Percentiles rank a stretch among this genome's conserved stretches.
Conservation (phyloP, 2,113 vertebrate genomes). For the Aldabrachelys gigantea region DNA sequence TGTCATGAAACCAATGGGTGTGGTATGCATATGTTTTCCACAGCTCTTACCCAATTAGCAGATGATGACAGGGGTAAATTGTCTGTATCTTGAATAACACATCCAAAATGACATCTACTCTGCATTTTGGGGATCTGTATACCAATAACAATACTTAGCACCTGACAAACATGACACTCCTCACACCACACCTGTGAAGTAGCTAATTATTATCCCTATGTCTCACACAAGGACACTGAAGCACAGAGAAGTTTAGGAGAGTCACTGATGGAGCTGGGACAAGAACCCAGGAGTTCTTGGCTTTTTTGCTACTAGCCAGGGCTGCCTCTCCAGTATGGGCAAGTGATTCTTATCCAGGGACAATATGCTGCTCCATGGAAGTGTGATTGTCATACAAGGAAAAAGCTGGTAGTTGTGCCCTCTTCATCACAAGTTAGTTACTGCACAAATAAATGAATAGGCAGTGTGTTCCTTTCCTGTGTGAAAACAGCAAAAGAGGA, state of each 20-base stretch:
- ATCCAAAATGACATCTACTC: not conserved
- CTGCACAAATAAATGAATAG: not conserved
- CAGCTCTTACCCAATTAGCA: not conserved
- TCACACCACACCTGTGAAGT: not conserved
- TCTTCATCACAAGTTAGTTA: not conserved
- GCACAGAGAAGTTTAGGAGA: not conserved
- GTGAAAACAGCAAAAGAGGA: not conserved
- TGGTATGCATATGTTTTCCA: not conserved
- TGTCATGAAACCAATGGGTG: not conserved
- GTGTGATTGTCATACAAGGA: not conserved
- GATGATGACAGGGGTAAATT: not conserved
- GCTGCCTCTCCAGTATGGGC: not conserved
- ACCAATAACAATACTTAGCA: not conserved
- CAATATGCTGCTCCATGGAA: not conserved
- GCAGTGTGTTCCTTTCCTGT: not conserved
- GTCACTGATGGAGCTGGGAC: not conserved
- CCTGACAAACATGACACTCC: not conserved
- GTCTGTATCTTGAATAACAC: not conserved
- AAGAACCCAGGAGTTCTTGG: not conserved
- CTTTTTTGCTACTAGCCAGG: not conserved
- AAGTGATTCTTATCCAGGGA: not conserved
- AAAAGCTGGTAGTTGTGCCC: not conserved
- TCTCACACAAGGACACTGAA: not conserved
- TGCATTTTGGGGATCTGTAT: not conserved
- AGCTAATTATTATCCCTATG: not conserved